Evolutionary conservation across 2,797 vertebrate species (phyloP).

Genomic region (Delichon dasypus): DNA sequence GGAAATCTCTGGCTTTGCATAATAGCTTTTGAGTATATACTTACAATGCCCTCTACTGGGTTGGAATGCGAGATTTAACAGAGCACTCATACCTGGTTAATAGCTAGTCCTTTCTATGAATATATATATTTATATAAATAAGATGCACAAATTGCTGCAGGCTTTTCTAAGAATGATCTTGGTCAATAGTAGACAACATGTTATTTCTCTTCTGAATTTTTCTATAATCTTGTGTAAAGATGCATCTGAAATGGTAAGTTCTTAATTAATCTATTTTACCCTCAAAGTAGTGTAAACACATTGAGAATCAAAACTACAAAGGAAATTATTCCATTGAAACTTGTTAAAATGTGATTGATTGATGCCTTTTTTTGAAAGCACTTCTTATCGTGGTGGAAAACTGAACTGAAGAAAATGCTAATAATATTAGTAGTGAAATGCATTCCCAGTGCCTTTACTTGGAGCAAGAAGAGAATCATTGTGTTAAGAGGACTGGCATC

Average conservation of each 20-base stretch:
- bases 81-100: neutral
- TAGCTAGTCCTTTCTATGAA: neutral
- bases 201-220: neutral
- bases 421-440: neutral
- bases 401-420: neutral
- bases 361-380: neutral
- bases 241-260: neutral
- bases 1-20: neutral
- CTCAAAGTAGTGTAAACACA: neutral
- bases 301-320: neutral
- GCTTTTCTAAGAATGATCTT: neutral
- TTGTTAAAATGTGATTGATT: neutral
- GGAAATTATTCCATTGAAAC: neutral
- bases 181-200: neutral
- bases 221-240: neutral
- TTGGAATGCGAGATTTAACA: neutral
- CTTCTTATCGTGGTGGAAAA: neutral
- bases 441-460: neutral
- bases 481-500: neutral
- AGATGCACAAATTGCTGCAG: neutral
- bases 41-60: conserved; percentile 54
- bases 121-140: neutral
- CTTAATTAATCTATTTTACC: neutral
- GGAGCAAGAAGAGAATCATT: neutral
- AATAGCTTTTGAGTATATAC: neutral